Base-by-base conservation (phyloP, 2,888 invertebrate species). In the Adelognathus sp. region DNA sequence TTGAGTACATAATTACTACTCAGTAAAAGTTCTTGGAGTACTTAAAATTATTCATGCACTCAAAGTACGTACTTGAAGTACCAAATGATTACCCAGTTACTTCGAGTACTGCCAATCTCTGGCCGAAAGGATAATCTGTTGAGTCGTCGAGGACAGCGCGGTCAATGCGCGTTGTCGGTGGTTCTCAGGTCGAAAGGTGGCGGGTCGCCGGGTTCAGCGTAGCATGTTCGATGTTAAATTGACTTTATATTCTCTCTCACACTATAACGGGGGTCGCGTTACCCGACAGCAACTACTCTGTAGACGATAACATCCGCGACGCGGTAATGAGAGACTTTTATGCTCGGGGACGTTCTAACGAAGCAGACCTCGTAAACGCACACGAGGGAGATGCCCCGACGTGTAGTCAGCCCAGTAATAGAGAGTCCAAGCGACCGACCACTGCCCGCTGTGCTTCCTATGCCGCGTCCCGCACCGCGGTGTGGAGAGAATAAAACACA, bases 241-340 rank as follows among this genome's bases (percentile, higher is more conserved):
- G 82, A 83, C 78, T 83, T 83, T 82, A 79, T 81, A 66, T 81
- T 80, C 61, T 50, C 76, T 60, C 67, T 36, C 39, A 6, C 41
- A 50, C 24, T n/a, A n/a, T n/a, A n/a, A n/a, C n/a, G n/a, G n/a
- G 4, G 31, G 44, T 70, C 44, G 56, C 75, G 69, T 70, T 66
- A 64, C 36, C 18, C 18, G 14, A 50, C 36, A 39, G 24, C 69
- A n/a, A 7, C 31, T 50, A 60, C 54, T 58, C 16, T 56, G 56
- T 64, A 69, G 41, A 72, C 73, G 81, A 85, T 82, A 83, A 83
- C 85, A 67, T 82, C 81, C 78, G 18, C 44, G 46, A 41, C 27
- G n/a, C 60, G 18, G 82, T 87, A 88, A 88, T 88, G 86, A 88
- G 85, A 84, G 84, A 86, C 83, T 87, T 88, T 87, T 87, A 87